Evolutionary conservation across 30 jellyfish, hydroid and myxozoan genomes (phyloP), one percentile per base, ranked within the genome.

Genomic region (Mastigias papua): DNA sequence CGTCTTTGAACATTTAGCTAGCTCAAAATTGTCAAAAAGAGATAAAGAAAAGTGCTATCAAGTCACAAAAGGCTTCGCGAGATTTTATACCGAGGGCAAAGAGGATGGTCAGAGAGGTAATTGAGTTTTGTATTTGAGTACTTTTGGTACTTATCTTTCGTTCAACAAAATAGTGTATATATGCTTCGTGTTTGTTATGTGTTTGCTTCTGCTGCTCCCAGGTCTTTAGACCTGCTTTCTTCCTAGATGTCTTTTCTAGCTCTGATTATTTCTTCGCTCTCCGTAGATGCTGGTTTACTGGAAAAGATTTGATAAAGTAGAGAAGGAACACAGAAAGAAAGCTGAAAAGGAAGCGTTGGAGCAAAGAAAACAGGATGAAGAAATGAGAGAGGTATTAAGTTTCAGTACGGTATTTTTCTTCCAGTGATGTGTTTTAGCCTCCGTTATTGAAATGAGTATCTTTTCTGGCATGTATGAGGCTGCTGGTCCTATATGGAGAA

Each of bases 291-390:
- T 94, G 23, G 91, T 89, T 20, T 94, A 94, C 60, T 94, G 99
- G 99, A 90, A 82, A 80, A 82, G 92, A 31, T 94, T 94, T 79
- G 99, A 94, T 58, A 86, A 87, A 46, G 99, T 94, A 7, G 99
- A 94, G 84, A 89, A 89, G 49, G 99, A 94, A 37, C 99, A 94
- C 68, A 83, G 99, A 51, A 94, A 89, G 79, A 94, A 94, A 58
- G 99, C 99, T 15, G 99, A 94, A 63, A 94, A 94, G 69, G 99
- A 94, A 74, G 99, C 99, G 0, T 30, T 89, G 95, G 99, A 94
- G 48, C 99, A 94, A 48, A 83, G 97, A 66, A 75, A 89, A 57
- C 97, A 81, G 58, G 99, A 94, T 73, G 99, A 89, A 79, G 99
- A 94, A 72, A 89, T 89, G 97, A 68, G 97, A 60, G 99, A 94